phyloP scores from a whole-genome alignment of 2,797 vertebrate genomes.

The Knipowitschia caucasica region DNA sequence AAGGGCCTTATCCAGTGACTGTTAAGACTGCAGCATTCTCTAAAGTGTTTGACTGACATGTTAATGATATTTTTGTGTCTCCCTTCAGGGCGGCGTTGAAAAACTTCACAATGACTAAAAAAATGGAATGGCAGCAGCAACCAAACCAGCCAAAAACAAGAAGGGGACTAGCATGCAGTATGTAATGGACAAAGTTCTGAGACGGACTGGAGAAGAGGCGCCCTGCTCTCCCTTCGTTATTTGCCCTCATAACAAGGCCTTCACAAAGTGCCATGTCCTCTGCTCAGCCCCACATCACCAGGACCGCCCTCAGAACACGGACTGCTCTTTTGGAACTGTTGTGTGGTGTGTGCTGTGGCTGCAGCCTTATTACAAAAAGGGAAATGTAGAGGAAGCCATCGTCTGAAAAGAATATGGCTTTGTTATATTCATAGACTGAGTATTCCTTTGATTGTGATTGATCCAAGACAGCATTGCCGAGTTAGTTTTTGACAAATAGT shows the following conservation, averaged over 20 bases:
- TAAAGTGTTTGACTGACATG: slow-evolving; percentile 5
- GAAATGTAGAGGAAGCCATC: slow-evolving; percentile 54
- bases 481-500: slow-evolving; percentile 10
- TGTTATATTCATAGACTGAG: slow-evolving; percentile 56
- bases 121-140: slow-evolving; percentile 24
- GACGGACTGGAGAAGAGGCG: slow-evolving; percentile 40
- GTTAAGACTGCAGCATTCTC: slow-evolving; percentile 1
- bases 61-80: slow-evolving; percentile 22
- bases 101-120: slow-evolving; percentile 90
- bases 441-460: slow-evolving; percentile 55
- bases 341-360: slow-evolving; percentile 25
- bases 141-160: slow-evolving; percentile 15
- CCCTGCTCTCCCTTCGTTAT: slow-evolving; percentile 40
- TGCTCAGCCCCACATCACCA: slow-evolving; percentile 54
- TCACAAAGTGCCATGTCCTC: slow-evolving; percentile 66
- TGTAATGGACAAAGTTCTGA: slow-evolving; percentile 31
- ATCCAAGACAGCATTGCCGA: slow-evolving; percentile 31
- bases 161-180: slow-evolving; percentile 17
- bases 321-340: slow-evolving; percentile 16
- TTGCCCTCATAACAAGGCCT: slow-evolving; percentile 45
- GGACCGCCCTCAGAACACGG: slow-evolving; percentile 27
- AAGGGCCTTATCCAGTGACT: too few species aligned
- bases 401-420: slow-evolving; percentile 23
- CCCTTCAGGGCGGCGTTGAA: slow-evolving; percentile 81
- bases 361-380: slow-evolving; percentile 64